Percentiles rank a stretch among this genome's conserved stretches.
phyloP scores from a whole-genome alignment of 2,888 invertebrate genomes.

The Ceratothoa steindachneri region DNA sequence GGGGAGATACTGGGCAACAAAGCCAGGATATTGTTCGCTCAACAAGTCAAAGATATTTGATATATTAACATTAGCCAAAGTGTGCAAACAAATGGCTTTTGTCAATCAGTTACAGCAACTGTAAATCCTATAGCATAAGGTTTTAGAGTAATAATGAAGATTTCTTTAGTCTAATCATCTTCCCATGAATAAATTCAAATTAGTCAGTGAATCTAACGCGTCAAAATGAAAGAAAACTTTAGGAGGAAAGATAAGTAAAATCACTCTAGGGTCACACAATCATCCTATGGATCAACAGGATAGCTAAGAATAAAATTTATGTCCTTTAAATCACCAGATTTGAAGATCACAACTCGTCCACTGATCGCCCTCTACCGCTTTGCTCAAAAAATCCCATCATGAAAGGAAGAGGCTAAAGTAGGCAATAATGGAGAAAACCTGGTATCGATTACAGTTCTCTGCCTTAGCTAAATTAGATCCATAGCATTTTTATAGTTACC shows the following conservation, averaged over 20 bases:
- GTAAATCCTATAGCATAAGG: constrained; percentile 7
- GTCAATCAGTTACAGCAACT: constrained; percentile 6
- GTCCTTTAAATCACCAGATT: too few species aligned
- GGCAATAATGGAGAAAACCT: not conserved
- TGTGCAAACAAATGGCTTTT: not conserved
- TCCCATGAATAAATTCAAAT: not conserved
- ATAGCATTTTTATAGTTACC: too few species aligned
- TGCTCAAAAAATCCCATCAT: not conserved
- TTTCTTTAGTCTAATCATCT: constrained; percentile 1
- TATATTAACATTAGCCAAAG: not conserved
- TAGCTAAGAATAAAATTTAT: not conserved
- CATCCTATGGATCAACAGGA: not conserved
- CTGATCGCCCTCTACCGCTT: too few species aligned
- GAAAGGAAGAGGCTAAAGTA: not conserved
- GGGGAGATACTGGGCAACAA: too few species aligned
- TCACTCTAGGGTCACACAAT: not conserved
- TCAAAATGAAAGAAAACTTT: not conserved
- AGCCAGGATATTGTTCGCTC: too few species aligned
- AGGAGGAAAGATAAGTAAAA: not conserved
- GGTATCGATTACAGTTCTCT: not conserved
- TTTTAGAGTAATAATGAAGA: constrained; percentile 5
- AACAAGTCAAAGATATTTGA: not conserved
- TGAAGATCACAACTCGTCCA: too few species aligned
- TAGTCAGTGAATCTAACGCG: not conserved
- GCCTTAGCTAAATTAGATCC: constrained; percentile 6